Percentiles rank a stretch among this genome's conserved stretches.
Evolutionary conservation across 2,888 invertebrate genomes (phyloP).

Genomic region (Leptopilina drosophilae): DNA sequence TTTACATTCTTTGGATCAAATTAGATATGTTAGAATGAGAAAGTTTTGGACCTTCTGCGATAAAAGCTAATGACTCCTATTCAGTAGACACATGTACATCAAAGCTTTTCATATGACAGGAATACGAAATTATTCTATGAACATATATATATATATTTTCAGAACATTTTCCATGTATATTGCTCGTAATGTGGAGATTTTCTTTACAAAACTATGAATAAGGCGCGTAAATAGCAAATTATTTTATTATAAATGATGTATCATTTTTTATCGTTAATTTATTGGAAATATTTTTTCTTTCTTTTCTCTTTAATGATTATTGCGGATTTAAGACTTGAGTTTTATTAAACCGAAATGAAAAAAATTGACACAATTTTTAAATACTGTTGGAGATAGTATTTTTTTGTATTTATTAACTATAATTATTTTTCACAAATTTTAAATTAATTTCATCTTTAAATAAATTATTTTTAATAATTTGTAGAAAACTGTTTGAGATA

Average conservation of each 20-base stretch:
- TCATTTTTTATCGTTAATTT: neutral
- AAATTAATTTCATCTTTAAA: no score
- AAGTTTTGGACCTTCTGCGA: neutral
- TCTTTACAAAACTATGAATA: neutral
- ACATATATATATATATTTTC: neutral
- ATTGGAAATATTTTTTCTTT: no score
- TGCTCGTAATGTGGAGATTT: neutral
- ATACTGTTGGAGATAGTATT: no score
- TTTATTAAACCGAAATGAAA: no score
- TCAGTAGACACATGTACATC: conserved; percentile 3
- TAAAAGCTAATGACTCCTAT: conserved; percentile 5
- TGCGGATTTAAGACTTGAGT: no score
- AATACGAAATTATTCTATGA: neutral
- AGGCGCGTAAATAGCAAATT: neutral
- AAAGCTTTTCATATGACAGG: neutral
- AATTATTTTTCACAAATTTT: no score
- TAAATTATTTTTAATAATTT: no score
- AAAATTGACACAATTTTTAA: no score
- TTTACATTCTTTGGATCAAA: neutral
- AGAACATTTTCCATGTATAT: neutral
- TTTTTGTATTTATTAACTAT: no score
- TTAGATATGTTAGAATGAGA: neutral
- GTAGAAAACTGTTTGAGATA: no score
- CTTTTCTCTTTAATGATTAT: no score
- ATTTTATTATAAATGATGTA: neutral